Base-by-base conservation (phyloP, 2,888 invertebrate species). In the Acleris laterana region DNA sequence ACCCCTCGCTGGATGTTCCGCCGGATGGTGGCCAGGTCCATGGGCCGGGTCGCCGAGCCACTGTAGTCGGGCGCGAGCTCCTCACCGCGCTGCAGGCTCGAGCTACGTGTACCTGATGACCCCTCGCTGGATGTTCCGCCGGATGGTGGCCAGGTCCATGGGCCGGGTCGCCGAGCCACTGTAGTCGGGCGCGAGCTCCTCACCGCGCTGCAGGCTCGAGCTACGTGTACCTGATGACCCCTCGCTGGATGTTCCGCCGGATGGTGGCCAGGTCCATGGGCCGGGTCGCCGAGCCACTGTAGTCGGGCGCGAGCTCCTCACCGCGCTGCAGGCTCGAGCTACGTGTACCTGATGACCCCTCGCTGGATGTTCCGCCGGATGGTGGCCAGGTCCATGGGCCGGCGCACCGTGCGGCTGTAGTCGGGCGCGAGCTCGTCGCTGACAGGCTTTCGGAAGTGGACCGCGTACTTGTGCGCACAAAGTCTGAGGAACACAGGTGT, bases 51-150 rank as follows among this genome's bases (percentile, higher is more conserved):
- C 3, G 98, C 96, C 17, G 96, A 93, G 60, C 94, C 93, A 73
- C 95, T 96, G 87, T 98, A 98, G 0, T 96, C 96, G 0, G 97
- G 97, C 2, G 97, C 97, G 75, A 97, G 96, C 70, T 97, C 97
- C 76, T 98, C n/a, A n/a, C n/a, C n/a, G n/a, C 97, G 0, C 95
- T 96, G 59, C 98, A 0, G 98, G 97, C 44, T 97, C n/a, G n/a
- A n/a, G n/a, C n/a, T n/a, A n/a, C n/a, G n/a, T n/a, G n/a, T n/a
- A 90, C 91, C 88, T 93, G 44, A 97, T 96, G 1, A 93, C 88
- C 0, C 98, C 98, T 50, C 93, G 95, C 75, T 99, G 99, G 50
- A 99, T 96, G 82, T 98, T 97, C 74, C 95, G 95, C 78, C 97
- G 95, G 5, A 99, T 96, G 0, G 96, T 96, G 49, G 95, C 94